Conservation (phyloP, 2,888 invertebrate genomes). For the Pristionchus entomophagus region DNA sequence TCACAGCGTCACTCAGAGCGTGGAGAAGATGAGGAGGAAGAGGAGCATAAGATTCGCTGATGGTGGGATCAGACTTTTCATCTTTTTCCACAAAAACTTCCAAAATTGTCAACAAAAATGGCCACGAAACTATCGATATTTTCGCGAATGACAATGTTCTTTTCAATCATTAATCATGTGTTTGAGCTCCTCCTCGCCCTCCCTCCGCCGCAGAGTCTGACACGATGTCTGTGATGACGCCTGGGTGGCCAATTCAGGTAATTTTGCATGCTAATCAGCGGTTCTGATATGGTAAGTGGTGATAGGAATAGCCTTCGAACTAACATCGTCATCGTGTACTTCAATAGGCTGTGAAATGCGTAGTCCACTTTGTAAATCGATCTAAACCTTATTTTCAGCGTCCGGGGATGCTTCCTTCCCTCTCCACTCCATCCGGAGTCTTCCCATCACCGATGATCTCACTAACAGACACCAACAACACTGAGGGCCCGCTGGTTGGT, state of each 20-base stretch:
- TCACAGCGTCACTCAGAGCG: conserved; percentile 35
- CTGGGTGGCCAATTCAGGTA: conserved; percentile 39
- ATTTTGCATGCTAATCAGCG: not conserved
- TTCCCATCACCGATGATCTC: conserved; percentile 31
- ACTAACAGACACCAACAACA: conserved; percentile 33
- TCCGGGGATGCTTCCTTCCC: not conserved
- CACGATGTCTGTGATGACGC: conserved; percentile 37
- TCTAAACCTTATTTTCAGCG: not conserved
- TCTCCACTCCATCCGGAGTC: not conserved
- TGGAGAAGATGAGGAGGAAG: conserved; percentile 39
- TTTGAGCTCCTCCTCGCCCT: not conserved
- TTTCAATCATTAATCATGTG: too few relatives aligned
- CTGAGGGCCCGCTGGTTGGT: not conserved
- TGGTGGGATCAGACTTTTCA: too few relatives aligned
- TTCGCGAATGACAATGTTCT: too few relatives aligned
- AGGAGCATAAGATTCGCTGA: conserved; percentile 33
- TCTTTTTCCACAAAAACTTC: too few relatives aligned
- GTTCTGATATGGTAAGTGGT: not conserved
- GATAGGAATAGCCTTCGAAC: too few relatives aligned
- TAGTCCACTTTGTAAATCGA: not conserved
- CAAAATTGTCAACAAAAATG: too few relatives aligned
- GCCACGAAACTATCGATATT: too few relatives aligned
- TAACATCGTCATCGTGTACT: not conserved
- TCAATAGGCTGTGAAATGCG: not conserved
- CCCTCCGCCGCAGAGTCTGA: conserved; percentile 2